These are phyloP conservation scores for Panagrolaimus sp. DNA, from an alignment of 1,140 invertebrate genomes.

Conservation along the genomic window DNA sequence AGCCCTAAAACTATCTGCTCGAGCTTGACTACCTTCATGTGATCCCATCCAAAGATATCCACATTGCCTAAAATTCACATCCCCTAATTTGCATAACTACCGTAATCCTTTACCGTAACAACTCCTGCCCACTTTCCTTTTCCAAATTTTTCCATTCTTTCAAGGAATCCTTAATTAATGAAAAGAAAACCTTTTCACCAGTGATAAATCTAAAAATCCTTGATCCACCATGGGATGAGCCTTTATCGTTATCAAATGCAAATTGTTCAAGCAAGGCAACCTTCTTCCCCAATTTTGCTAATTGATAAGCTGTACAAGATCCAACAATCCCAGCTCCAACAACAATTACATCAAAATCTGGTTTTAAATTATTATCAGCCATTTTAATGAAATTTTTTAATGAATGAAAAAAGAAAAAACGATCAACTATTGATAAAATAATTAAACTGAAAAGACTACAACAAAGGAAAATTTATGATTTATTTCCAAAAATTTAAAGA, in stretches of 20 bases:
- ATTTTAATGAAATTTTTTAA: not conserved
- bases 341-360: slow-evolving; percentile 43
- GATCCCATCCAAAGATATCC: slow-evolving; percentile 44
- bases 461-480: too few relatives aligned
- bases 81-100: slow-evolving; percentile 17
- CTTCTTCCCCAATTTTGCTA: slow-evolving; percentile 33
- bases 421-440: too few relatives aligned
- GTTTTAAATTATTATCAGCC: not conserved
- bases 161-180: slow-evolving; percentile 34
- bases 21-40: slow-evolving; percentile 21
- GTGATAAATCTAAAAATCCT: slow-evolving; percentile 44
- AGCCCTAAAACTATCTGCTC: slow-evolving; percentile 25
- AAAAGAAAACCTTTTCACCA: slow-evolving; percentile 27
- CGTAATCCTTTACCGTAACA: too few relatives aligned
- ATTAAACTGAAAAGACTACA: too few relatives aligned
- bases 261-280: slow-evolving; percentile 35
- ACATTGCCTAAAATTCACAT: slow-evolving; percentile 19
- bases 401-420: not conserved
- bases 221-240: slow-evolving; percentile 42
- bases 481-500: too few relatives aligned
- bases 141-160: slow-evolving; percentile 31
- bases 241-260: slow-evolving; percentile 4
- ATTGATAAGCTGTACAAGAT: slow-evolving; percentile 29
- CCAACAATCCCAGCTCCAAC: slow-evolving; percentile 41
- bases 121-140: slow-evolving; percentile 13